phyloP scores from a whole-genome alignment of 2,113 vertebrate genomes.

The Struthidea cinerea region DNA sequence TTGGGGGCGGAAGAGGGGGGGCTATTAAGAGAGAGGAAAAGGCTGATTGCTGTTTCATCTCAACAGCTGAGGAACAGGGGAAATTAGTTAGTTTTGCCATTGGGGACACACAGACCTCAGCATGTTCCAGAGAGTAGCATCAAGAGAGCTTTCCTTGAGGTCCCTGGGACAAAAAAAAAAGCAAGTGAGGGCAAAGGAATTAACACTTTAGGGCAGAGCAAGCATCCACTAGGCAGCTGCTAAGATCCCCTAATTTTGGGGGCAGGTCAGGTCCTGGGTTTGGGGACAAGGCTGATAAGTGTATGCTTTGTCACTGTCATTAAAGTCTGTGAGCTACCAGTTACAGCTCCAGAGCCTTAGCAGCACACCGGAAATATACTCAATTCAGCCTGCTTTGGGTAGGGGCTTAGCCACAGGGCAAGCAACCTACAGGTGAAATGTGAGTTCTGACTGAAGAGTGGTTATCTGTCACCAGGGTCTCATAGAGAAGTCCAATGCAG shows the following conservation, averaged over 20 bases:
- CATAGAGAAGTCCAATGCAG: background rate
- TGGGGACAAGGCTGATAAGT: background rate
- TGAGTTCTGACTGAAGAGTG: background rate
- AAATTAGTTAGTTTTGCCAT: accelerated
- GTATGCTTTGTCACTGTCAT: background rate
- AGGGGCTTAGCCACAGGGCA: background rate
- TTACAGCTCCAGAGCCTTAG: background rate
- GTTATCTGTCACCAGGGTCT: background rate
- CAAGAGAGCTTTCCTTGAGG: background rate
- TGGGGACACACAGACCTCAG: background rate
- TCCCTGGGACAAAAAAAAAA: background rate
- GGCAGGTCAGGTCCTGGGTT: background rate
- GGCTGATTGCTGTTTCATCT: background rate
- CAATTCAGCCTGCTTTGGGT: background rate
- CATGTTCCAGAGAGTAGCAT: background rate
- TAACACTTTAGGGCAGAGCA: background rate
- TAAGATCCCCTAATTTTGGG: background rate
- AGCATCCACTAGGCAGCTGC: background rate
- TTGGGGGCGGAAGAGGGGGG: accelerated
- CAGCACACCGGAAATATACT: background rate
- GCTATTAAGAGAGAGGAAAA: background rate
- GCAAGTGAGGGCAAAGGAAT: accelerated
- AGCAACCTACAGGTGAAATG: background rate
- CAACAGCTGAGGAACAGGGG: background rate
- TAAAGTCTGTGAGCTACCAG: background rate